These are phyloP conservation scores for Tenrec ecaudatus DNA, from an alignment of 2,113 vertebrate genomes.

Conservation along the genomic window DNA sequence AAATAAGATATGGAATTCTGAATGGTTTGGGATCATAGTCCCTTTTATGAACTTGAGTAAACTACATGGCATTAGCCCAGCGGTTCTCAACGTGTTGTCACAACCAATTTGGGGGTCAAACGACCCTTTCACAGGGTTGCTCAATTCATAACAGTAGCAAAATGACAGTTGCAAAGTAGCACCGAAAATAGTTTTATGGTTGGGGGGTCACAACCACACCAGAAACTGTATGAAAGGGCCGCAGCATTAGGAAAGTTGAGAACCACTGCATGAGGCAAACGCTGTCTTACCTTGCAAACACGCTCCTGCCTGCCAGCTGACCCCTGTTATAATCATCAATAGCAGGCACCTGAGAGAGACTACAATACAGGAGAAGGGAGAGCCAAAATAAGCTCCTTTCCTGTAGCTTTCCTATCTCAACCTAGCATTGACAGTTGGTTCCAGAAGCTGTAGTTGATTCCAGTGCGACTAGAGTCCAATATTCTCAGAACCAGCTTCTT, in stretches of 20 bases:
- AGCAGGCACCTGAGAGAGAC: fast-evolving
- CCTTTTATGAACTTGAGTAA: slow-evolving; percentile 12
- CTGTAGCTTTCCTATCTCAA: background rate
- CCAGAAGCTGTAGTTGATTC: background rate
- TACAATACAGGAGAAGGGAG: background rate
- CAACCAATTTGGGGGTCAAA: too few relatives aligned
- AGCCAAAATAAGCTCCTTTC: background rate
- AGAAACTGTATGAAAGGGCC: too few relatives aligned
- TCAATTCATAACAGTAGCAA: too few relatives aligned
- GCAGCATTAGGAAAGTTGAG: too few relatives aligned
- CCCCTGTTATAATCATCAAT: too few relatives aligned
- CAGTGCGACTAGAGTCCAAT: background rate
- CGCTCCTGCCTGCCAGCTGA: background rate
- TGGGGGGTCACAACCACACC: too few relatives aligned
- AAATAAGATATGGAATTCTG: background rate
- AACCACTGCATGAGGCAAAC: background rate
- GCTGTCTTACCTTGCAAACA: background rate
- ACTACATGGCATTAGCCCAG: too few relatives aligned
- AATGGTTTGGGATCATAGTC: background rate
- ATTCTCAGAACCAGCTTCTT: background rate
- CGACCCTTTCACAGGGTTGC: too few relatives aligned
- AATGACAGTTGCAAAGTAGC: too few relatives aligned
- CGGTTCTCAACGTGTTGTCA: too few relatives aligned
- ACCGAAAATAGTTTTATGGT: too few relatives aligned
- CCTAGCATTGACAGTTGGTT: background rate